Evolutionary conservation across 1,140 invertebrate species (phyloP).

Genomic region (Leptopilina clavipes): DNA sequence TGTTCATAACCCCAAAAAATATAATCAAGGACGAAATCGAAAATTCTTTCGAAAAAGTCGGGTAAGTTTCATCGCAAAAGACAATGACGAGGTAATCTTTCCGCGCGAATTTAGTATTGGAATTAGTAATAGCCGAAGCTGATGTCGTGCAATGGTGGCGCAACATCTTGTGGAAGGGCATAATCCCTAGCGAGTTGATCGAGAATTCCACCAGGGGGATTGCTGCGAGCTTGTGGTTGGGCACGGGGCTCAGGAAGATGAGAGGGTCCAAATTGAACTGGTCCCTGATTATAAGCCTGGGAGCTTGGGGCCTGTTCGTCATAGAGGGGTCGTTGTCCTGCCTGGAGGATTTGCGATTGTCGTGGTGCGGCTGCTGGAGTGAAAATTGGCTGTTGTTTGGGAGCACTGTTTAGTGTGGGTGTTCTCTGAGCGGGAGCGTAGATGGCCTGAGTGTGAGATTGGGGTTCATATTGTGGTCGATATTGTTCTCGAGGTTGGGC

Average conservation of each 20-base stretch:
- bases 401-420: conserved; percentile 5
- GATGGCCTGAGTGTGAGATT: conserved; percentile 66
- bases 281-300: conserved; percentile 72
- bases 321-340: conserved; percentile 56
- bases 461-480: conserved; percentile 57
- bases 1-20: too few species aligned
- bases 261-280: conserved; percentile 67
- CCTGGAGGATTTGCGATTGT: conserved; percentile 59
- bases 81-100: too few species aligned
- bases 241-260: conserved; percentile 68
- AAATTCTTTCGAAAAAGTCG: too few species aligned
- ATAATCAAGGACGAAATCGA: too few species aligned
- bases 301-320: conserved; percentile 72
- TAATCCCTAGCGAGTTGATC: conserved; percentile 88
- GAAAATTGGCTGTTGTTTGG: conserved; percentile 63
- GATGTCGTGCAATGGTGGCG: conserved; percentile 85
- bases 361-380: conserved; percentile 53
- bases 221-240: conserved; percentile 66
- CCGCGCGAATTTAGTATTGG: neutral
- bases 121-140: conserved; percentile 83
- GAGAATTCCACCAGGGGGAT: conserved; percentile 78
- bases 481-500: conserved; percentile 47
- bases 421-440: conserved; percentile 57
- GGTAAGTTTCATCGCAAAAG: too few species aligned
- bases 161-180: conserved; percentile 81